These are phyloP conservation scores for Willisornis vidua DNA, from an alignment of 2,113 vertebrate species.

Conservation along the genomic window DNA sequence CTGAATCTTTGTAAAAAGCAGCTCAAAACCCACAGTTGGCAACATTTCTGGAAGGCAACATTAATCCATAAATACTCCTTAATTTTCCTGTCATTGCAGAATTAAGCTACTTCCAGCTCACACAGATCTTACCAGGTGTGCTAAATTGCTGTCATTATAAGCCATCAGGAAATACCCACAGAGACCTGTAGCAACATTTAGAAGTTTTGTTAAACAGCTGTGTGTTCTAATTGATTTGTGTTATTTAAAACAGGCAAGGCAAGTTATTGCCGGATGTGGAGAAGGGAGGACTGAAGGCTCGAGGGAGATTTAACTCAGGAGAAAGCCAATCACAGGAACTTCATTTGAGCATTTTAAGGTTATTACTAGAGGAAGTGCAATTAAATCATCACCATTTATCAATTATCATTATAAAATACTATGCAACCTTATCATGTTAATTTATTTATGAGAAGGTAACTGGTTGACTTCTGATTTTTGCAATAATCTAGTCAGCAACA, in stretches of 20 bases:
- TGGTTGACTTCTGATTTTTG: constrained; percentile 58
- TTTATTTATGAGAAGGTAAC: constrained; percentile 70
- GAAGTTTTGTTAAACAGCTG: constrained; percentile 81
- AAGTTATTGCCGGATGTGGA: constrained; percentile 72
- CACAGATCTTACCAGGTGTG: constrained; percentile 77
- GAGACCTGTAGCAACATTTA: constrained; percentile 73
- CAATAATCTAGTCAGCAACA: constrained; percentile 36
- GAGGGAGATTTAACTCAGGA: constrained; percentile 72
- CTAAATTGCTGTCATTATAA: constrained; percentile 82
- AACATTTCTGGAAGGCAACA: constrained; percentile 50
- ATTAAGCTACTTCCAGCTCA: constrained; percentile 75
- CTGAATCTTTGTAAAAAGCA: constrained; percentile 23
- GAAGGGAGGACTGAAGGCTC: constrained; percentile 72
- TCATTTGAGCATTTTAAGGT: constrained; percentile 70
- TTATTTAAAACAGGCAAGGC: constrained; percentile 80
- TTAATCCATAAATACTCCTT: constrained; percentile 72
- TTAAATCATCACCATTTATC: constrained; percentile 78
- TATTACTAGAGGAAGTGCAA: constrained; percentile 78
- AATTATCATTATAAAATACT: constrained; percentile 77
- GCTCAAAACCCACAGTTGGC: constrained; percentile 35
- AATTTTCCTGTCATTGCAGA: constrained; percentile 76
- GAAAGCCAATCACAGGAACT: constrained; percentile 74
- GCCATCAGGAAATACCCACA: constrained; percentile 80
- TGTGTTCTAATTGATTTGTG: constrained; percentile 80
- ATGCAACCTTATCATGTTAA: constrained; percentile 66